Evolutionary conservation across 2,113 vertebrate species (phyloP), one percentile per base, ranked within the genome.

Genomic region (Ptyas mucosa): DNA sequence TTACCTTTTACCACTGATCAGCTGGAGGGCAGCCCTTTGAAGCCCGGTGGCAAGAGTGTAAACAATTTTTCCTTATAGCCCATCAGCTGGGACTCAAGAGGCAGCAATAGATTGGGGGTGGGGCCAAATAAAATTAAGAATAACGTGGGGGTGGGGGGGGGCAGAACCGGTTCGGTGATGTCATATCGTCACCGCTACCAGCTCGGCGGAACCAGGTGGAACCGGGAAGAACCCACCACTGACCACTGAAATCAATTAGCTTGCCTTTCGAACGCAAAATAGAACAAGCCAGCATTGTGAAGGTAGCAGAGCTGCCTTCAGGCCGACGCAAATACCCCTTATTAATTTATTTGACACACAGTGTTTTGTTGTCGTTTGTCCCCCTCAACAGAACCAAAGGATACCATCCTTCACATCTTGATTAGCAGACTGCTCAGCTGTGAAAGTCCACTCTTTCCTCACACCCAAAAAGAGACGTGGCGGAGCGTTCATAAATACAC

Each of bases 401-500:
- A 87, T 95, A 91, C 92, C 11, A 90, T 94, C 96, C 96, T 95
- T 95, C 95, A 97, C 96, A 69, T 91, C 94, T 95, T 96, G 95
- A 97, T 97, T 95, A 97, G 94, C 91, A 94, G 39, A 88, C 90
- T 91, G 95, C 58, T 90, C 93, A 94, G 93, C 93, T 92, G 90
- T 92, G 92, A 95, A 94, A 94, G 85, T 94, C 97, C 95, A 96
- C 93, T 55, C 53, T 95, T 94, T 96, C 94, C 92, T 95, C 96
- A 8, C 54, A 49, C 95, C 95, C 93, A 75, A 87, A 95, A 92
- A 96, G n/a, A 75, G n/a, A 96, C 92, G 81, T 95, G 94, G 94
- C 96, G 95, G 97, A 96, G 95, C 95, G 97, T 97, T 97, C 96
- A 96, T 96, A 97, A 97, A 96, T 94, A 96, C 88, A 93, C 94